These are phyloP conservation scores for Chionoecetes opilio DNA, from an alignment of 1,140 invertebrate genomes.

Conservation along the genomic window DNA sequence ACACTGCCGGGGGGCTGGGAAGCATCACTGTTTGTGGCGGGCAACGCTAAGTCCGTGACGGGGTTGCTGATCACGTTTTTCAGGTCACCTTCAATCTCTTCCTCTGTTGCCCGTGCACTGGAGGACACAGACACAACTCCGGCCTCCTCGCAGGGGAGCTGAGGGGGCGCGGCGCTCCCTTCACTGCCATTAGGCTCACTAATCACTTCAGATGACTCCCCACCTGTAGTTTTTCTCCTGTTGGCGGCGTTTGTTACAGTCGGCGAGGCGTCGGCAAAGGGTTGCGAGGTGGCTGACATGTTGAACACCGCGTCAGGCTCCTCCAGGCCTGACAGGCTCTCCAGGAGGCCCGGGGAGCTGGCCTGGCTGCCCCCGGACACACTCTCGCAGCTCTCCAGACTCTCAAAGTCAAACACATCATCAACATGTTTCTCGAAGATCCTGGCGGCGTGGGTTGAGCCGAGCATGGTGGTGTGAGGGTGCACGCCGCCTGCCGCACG, in stretches of 20 bases:
- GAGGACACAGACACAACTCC: neutral
- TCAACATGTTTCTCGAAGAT: conserved; percentile 55
- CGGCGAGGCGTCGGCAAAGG: conserved; percentile 60
- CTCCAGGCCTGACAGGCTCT: neutral
- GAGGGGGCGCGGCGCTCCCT: neutral
- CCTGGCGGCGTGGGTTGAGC: conserved; percentile 39
- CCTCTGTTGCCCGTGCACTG: neutral
- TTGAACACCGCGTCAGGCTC: conserved; percentile 61
- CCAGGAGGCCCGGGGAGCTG: neutral
- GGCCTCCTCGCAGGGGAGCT: neutral
- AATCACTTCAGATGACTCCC: neutral
- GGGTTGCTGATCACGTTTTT: neutral
- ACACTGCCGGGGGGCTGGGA: neutral
- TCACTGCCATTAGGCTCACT: neutral
- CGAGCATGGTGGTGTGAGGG: conserved; percentile 40
- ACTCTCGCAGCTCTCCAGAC: conserved; percentile 71
- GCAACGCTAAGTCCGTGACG: neutral
- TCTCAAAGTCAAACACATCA: conserved; percentile 72
- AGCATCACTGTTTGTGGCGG: neutral
- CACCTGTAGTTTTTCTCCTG: neutral
- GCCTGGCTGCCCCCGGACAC: conserved; percentile 50
- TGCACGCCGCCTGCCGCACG: neutral
- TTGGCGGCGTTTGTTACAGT: neutral
- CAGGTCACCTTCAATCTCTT: conserved; percentile 9
- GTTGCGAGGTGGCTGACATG: conserved; percentile 67